Percentiles rank a stretch among this genome's conserved stretches.
Conservation (phyloP, 2,797 vertebrate species). For the Scolopax rusticola region DNA sequence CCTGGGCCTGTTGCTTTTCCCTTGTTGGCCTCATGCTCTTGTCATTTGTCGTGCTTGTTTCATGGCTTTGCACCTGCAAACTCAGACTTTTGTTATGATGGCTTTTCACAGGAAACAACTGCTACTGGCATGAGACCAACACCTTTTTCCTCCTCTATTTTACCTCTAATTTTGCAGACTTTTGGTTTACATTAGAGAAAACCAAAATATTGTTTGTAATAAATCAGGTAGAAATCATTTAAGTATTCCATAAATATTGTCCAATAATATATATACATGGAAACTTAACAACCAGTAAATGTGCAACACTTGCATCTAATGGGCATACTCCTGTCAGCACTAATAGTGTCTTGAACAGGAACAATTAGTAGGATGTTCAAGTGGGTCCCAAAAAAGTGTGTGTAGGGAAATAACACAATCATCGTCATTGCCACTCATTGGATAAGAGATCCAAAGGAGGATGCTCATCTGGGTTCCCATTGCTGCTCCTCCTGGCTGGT, state of each 20-base stretch:
- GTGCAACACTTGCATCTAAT: neutral
- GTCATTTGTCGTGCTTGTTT: neutral
- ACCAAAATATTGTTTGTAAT: neutral
- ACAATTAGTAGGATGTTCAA: neutral
- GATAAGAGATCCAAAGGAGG: neutral
- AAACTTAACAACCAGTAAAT: neutral
- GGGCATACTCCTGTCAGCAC: neutral
- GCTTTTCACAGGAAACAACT: neutral
- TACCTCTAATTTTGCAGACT: neutral
- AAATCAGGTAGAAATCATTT: neutral
- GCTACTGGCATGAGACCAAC: neutral
- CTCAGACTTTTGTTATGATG: neutral
- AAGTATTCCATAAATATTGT: neutral
- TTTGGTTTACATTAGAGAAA: neutral
- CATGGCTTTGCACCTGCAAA: neutral
- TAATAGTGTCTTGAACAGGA: neutral
- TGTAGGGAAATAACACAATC: neutral
- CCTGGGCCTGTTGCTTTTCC: neutral
- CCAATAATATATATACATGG: neutral
- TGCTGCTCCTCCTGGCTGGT: neutral
- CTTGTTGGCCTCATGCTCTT: neutral
- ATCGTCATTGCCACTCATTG: accelerated
- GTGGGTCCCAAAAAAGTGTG: accelerated
- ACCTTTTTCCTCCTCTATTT: neutral
- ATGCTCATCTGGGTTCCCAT: neutral